These are phyloP conservation scores for Vanessa tameamea DNA, from an alignment of 1,140 invertebrate genomes.

Conservation along the genomic window DNA sequence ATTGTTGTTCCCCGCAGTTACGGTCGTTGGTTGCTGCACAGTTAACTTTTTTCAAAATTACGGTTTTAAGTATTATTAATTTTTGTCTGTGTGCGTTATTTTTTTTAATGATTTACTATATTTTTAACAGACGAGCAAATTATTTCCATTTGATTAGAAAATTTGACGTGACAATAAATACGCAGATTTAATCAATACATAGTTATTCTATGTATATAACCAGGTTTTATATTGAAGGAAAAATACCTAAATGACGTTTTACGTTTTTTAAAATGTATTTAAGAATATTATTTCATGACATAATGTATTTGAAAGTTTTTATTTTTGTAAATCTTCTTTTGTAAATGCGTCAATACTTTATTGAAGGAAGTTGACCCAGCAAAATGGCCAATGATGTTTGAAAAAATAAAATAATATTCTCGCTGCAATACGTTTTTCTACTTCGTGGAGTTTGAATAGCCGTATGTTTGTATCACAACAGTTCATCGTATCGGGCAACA, in stretches of 20 bases:
- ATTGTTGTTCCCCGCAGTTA: conserved; percentile 51
- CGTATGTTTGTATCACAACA: conserved; percentile 28
- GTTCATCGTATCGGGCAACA: conserved; percentile 39
- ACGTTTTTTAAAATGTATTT: no score
- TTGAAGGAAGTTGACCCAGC: no score
- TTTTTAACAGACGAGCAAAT: no score
- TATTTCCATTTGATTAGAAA: no score
- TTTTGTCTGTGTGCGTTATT: background rate
- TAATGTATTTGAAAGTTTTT: no score
- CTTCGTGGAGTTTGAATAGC: conserved; percentile 34
- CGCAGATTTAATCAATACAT: no score
- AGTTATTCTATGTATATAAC: no score
- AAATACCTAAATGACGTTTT: no score
- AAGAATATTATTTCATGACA: no score
- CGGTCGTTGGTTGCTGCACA: conserved; percentile 35
- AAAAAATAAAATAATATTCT: conserved; percentile 19
- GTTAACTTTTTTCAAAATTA: conserved; percentile 33
- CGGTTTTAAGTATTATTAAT: conserved; percentile 20
- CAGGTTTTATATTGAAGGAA: no score
- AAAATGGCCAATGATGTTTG: background rate
- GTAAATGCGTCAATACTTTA: background rate
- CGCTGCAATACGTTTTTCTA: conserved; percentile 39
- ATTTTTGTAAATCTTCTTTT: no score
- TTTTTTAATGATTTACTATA: background rate
- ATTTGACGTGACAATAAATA: no score